These are phyloP conservation scores for Odontomachus brunneus DNA, from an alignment of 1,140 invertebrate species.

Conservation along the genomic window DNA sequence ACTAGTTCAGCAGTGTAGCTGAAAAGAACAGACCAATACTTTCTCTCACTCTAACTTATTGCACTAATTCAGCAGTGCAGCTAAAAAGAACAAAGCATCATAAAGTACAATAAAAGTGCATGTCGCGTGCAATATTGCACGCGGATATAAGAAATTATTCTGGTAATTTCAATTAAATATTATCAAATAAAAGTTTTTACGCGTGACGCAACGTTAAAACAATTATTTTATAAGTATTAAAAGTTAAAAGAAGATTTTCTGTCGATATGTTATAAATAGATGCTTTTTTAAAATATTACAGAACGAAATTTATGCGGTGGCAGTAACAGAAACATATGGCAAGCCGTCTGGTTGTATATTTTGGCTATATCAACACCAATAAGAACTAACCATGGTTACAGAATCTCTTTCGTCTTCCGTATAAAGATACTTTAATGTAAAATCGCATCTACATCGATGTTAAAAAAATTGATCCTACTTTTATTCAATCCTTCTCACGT, in stretches of 20 bases:
- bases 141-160: slow-evolving; percentile 17
- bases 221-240: slow-evolving; percentile 10
- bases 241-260: neutral
- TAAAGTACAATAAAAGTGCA: slow-evolving; percentile 42
- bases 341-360: neutral
- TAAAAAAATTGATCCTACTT: neutral
- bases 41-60: too few species aligned
- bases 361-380: slow-evolving; percentile 1
- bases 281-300: slow-evolving; percentile 24
- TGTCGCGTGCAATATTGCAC: slow-evolving; percentile 19
- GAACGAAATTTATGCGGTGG: slow-evolving; percentile 17
- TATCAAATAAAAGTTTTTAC: slow-evolving; percentile 29
- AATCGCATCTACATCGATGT: too few species aligned
- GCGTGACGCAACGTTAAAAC: neutral
- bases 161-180: slow-evolving; percentile 30
- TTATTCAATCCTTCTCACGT: neutral
- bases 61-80: too few species aligned
- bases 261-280: slow-evolving; percentile 5
- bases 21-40: too few species aligned
- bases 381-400: neutral
- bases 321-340: slow-evolving; percentile 26
- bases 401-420: neutral
- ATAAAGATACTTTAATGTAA: neutral
- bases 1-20: too few species aligned
- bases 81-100: too few species aligned